Conservation (phyloP, 1,140 invertebrate genomes). For the Adelges cooleyi region DNA sequence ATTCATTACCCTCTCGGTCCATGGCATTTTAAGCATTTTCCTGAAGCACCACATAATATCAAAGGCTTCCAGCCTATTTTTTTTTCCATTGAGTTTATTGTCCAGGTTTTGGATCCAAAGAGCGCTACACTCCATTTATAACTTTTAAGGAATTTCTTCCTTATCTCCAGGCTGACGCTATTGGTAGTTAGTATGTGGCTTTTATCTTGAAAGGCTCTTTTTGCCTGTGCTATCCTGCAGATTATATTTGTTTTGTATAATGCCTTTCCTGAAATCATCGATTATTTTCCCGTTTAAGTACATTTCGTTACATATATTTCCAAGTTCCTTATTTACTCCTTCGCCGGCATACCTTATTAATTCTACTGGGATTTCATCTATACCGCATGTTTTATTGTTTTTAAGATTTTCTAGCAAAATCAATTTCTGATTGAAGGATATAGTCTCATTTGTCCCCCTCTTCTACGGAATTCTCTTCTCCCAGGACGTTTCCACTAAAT, state of each 20-base stretch:
- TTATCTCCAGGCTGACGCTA: neutral
- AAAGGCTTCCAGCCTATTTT: neutral
- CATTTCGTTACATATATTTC: neutral
- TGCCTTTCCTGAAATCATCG: neutral
- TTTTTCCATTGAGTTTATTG: conserved; percentile 26
- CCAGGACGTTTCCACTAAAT: neutral
- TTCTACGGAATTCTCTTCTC: neutral
- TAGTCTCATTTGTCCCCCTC: neutral
- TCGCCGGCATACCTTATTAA: neutral
- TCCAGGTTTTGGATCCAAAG: conserved; percentile 32
- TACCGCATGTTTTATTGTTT: conserved; percentile 11
- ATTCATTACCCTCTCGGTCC: neutral
- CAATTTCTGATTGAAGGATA: neutral
- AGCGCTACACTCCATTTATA: neutral
- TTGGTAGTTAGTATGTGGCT: neutral
- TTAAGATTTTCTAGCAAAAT: neutral
- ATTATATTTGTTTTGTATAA: too few relatives aligned
- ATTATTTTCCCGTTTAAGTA: neutral
- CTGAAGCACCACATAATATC: conserved; percentile 12
- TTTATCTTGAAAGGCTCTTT: neutral
- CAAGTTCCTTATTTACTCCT: neutral
- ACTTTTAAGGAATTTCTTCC: conserved; percentile 1
- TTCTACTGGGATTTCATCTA: conserved; percentile 13
- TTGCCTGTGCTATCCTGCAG: too few relatives aligned
- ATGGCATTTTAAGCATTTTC: neutral